Conservation (phyloP, 1,140 invertebrate genomes). For the Sitodiplosis mosellana region DNA sequence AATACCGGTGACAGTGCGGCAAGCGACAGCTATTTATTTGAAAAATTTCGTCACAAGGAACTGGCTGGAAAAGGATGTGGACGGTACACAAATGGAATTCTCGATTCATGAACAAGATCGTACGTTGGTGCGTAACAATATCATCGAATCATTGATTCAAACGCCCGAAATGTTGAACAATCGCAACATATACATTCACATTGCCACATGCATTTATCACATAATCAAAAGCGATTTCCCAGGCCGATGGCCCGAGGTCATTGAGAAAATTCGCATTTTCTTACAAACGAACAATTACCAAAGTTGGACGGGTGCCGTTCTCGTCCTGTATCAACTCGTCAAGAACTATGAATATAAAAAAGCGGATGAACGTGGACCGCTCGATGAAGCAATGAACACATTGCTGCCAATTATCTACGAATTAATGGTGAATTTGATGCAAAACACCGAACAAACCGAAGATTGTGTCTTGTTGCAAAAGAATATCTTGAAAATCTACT, state of each 20-base stretch:
- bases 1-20: constrained; percentile 77
- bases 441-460: constrained; percentile 52
- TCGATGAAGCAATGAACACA: constrained; percentile 89
- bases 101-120: constrained; percentile 92
- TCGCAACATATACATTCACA: constrained; percentile 36
- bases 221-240: constrained; percentile 96
- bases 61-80: constrained; percentile 76
- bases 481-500: constrained; percentile 93
- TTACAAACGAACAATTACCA: constrained; percentile 47
- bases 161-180: constrained; percentile 60
- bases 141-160: constrained; percentile 89
- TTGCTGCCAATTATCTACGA: constrained; percentile 84
- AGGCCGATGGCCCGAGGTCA: constrained; percentile 82
- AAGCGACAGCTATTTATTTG: constrained; percentile 91
- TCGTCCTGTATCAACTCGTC: constrained; percentile 85
- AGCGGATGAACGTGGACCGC: constrained; percentile 63
- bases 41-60: constrained; percentile 83
- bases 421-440: constrained; percentile 57
- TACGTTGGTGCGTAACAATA: constrained; percentile 74
- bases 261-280: constrained; percentile 73
- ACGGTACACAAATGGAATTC: constrained; percentile 59
- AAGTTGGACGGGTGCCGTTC: constrained; percentile 79
- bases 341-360: constrained; percentile 95
- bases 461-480: constrained; percentile 84
- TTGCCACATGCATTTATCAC: constrained; percentile 75